Evolutionary conservation across 2,113 vertebrate species (phyloP).

Genomic region (Rhineura floridana): DNA sequence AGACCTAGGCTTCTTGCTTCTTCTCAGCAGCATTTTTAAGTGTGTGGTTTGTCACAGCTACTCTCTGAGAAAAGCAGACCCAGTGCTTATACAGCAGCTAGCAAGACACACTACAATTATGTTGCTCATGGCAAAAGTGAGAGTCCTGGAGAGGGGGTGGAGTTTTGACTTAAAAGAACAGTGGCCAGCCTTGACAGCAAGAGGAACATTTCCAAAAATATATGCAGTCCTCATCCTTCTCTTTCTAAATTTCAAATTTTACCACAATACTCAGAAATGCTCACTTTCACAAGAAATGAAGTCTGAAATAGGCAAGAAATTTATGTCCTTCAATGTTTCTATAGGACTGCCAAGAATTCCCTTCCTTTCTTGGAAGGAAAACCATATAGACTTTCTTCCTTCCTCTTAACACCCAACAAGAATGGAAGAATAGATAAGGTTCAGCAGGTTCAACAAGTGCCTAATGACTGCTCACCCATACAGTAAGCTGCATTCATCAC

Average conservation of each 20-base stretch:
- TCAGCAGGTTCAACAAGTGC: neutral
- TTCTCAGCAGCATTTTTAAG: conserved; percentile 23
- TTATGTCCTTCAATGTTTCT: neutral
- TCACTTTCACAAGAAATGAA: neutral
- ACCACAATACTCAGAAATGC: neutral
- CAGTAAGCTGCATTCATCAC: neutral
- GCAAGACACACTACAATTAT: conserved; percentile 21
- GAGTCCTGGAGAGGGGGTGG: neutral
- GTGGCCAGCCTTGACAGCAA: neutral
- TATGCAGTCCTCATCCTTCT: neutral
- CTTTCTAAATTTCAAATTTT: neutral
- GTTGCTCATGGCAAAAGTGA: conserved; percentile 21
- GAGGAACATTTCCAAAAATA: neutral
- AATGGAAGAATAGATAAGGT: neutral
- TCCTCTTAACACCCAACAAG: neutral
- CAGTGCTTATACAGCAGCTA: neutral
- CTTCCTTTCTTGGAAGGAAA: neutral
- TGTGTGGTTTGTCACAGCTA: conserved; percentile 39
- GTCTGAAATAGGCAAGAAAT: neutral
- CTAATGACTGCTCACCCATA: neutral
- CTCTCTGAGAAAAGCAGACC: conserved; percentile 44
- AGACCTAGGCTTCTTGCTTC: conserved; percentile 22
- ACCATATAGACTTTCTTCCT: neutral
- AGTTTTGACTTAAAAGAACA: neutral
- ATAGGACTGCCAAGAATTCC: neutral